phyloP scores from a whole-genome alignment of 2,797 vertebrate species.

The Acipenser oxyrinchus region DNA sequence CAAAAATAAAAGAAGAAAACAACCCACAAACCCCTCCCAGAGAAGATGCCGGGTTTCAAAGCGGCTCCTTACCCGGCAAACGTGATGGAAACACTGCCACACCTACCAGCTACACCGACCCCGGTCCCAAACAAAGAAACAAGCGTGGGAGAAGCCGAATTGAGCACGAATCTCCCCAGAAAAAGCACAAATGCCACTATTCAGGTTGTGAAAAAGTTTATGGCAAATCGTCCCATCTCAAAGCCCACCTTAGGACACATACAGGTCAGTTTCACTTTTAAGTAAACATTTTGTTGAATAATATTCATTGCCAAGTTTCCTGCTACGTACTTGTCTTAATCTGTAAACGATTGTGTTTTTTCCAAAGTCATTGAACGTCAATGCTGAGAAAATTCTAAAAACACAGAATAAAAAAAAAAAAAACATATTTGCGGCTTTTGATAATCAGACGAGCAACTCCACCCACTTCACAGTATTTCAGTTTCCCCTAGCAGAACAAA shows the following conservation, averaged over 20 bases:
- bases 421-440: slow-evolving; percentile 4
- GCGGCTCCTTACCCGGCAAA: slow-evolving; percentile 33
- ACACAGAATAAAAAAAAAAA: slow-evolving; percentile 22
- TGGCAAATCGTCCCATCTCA: slow-evolving; percentile 98
- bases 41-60: slow-evolving; percentile 49
- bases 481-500: slow-evolving; percentile 8
- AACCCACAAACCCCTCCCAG: slow-evolving; percentile 46
- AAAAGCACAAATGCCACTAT: slow-evolving; percentile 98
- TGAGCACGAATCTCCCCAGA: slow-evolving; percentile 84
- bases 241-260: slow-evolving; percentile 98
- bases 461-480: slow-evolving; percentile 5
- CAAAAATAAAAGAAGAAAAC: slow-evolving; percentile 64
- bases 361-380: neutral
- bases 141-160: slow-evolving; percentile 74
- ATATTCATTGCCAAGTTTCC: neutral
- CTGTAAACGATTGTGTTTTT: neutral
- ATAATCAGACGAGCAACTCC: slow-evolving; percentile 8
- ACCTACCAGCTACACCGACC: slow-evolving; percentile 77
- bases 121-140: slow-evolving; percentile 87
- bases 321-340: neutral
- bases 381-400: neutral
- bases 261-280: slow-evolving; percentile 84
- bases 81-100: slow-evolving; percentile 76
- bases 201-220: slow-evolving; percentile 98
- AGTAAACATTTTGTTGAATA: too few species aligned